phyloP scores from a whole-genome alignment of 2,797 vertebrate genomes.

The Notamacropus eugenii region DNA sequence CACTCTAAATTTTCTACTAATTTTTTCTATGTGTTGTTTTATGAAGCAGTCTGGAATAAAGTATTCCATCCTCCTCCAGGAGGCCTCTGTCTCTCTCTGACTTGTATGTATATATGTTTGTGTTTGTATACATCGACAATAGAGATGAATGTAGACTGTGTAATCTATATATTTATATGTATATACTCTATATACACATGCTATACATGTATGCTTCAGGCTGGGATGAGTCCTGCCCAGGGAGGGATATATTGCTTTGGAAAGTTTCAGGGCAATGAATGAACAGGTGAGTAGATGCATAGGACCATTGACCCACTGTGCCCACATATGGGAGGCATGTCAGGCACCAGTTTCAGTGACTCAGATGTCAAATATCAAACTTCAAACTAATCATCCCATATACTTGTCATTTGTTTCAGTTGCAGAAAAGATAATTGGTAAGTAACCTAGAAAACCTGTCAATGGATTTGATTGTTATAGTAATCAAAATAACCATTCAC shows the following conservation, averaged over 20 bases:
- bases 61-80: neutral
- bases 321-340: neutral
- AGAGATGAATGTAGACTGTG: too few species aligned
- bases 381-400: neutral
- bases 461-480: constrained; percentile 19
- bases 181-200: too few species aligned
- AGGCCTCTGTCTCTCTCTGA: neutral
- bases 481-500: neutral
- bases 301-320: neutral
- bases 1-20: neutral
- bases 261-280: neutral
- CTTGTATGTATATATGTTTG: neutral
- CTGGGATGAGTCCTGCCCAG: neutral
- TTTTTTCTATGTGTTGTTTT: neutral
- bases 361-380: neutral
- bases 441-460: neutral
- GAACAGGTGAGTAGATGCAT: neutral
- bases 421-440: neutral
- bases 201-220: neutral
- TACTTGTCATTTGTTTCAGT: neutral
- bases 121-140: too few species aligned
- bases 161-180: too few species aligned
- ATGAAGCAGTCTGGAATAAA: neutral
- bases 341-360: neutral
- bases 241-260: neutral